These are phyloP conservation scores for Xenopus laevis DNA, from an alignment of 2,113 vertebrate genomes.

Conservation along the genomic window DNA sequence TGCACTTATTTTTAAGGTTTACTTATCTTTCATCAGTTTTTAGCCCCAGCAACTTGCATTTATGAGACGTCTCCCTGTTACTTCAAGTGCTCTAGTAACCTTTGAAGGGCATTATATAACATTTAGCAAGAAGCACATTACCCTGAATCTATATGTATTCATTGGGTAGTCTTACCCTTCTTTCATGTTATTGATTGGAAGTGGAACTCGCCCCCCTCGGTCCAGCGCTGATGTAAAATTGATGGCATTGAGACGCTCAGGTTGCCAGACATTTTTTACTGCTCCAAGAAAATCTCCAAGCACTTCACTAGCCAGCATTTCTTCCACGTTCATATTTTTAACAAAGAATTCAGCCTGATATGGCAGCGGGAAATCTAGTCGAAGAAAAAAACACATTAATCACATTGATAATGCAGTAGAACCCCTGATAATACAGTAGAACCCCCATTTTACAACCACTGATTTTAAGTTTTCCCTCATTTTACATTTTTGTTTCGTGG, in stretches of 20 bases:
- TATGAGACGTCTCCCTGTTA: too few relatives aligned
- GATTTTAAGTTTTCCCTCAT: too few relatives aligned
- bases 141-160: too few relatives aligned
- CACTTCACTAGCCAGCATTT: constrained; percentile 96
- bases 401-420: neutral
- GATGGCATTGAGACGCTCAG: constrained; percentile 90
- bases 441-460: too few relatives aligned
- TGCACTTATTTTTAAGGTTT: too few relatives aligned
- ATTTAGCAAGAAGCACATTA: too few relatives aligned
- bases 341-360: constrained; percentile 97
- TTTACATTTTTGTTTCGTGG: too few relatives aligned
- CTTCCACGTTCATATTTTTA: constrained; percentile 97
- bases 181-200: constrained; percentile 95
- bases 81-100: too few relatives aligned
- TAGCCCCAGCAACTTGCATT: too few relatives aligned
- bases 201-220: constrained; percentile 87
- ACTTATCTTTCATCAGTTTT: too few relatives aligned
- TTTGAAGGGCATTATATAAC: too few relatives aligned
- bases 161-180: constrained; percentile 78
- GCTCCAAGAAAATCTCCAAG: constrained; percentile 95
- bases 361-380: constrained; percentile 84
- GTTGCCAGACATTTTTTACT: constrained; percentile 97
- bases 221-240: constrained; percentile 96
- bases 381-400: constrained; percentile 6
- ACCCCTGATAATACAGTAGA: too few relatives aligned